These are phyloP conservation scores for Spizaetus ornatus DNA, from an alignment of 2,113 vertebrate species.

Conservation along the genomic window DNA sequence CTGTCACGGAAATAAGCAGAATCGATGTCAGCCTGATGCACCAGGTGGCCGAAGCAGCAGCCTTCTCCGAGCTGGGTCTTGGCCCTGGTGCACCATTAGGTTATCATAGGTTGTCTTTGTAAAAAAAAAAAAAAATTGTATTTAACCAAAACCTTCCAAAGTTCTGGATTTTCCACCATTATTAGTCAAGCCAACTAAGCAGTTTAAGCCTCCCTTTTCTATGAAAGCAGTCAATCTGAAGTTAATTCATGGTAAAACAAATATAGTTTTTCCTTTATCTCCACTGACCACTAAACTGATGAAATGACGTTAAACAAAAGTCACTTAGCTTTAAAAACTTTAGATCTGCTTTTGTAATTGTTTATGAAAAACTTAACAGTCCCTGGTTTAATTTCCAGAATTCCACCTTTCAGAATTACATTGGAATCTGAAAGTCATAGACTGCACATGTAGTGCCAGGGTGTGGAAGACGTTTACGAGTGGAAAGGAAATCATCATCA, in stretches of 20 bases:
- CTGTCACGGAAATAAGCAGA: not conserved
- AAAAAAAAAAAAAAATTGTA: too few species aligned
- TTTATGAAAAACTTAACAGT: not conserved
- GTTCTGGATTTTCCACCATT: not conserved
- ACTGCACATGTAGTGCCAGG: not conserved
- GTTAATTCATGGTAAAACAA: not conserved
- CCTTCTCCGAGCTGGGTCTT: fast-evolving
- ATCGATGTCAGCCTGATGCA: too few species aligned
- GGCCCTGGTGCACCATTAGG: fast-evolving
- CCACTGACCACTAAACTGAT: not conserved
- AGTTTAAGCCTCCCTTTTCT: not conserved
- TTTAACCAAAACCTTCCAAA: not conserved
- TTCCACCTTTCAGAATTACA: not conserved
- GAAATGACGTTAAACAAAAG: not conserved
- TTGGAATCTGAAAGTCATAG: not conserved
- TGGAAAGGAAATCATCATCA: not conserved
- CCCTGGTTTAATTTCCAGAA: not conserved
- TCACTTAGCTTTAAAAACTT: not conserved
- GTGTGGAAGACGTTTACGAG: not conserved
- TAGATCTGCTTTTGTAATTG: not conserved
- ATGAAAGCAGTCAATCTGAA: not conserved
- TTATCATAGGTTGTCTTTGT: not conserved
- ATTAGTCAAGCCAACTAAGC: not conserved
- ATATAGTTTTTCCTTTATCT: not conserved
- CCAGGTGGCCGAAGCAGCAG: not conserved